Percentiles rank a stretch among this genome's conserved stretches.
These are phyloP conservation scores for Agrochola macilenta DNA, from an alignment of 2,888 invertebrate genomes.

Conservation along the genomic window DNA sequence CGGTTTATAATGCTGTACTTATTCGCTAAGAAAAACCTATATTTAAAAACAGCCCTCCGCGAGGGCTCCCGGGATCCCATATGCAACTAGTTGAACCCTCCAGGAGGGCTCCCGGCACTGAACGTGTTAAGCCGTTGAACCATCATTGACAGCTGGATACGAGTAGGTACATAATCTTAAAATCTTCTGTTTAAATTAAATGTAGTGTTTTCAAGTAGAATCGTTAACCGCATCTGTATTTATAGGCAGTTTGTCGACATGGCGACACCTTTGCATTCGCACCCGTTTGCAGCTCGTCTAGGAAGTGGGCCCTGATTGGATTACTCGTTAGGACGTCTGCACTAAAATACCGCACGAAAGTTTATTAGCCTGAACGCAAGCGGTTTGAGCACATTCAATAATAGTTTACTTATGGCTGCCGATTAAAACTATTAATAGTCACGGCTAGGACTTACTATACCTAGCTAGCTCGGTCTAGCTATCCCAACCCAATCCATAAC, in stretches of 20 bases:
- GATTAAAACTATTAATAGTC: slow-evolving; percentile 31
- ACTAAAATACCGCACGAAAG: slow-evolving; percentile 61
- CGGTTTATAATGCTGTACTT: too few relatives aligned
- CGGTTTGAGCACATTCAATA: slow-evolving; percentile 39
- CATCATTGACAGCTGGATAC: not conserved
- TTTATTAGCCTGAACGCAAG: slow-evolving; percentile 58
- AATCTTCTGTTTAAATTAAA: not conserved
- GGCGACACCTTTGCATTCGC: slow-evolving; percentile 50
- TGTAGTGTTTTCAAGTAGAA: slow-evolving; percentile 20
- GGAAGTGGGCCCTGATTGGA: slow-evolving; percentile 63
- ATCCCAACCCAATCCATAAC: not conserved
- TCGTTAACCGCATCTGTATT: slow-evolving; percentile 40
- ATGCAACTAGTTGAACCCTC: too few relatives aligned
- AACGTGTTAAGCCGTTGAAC: not conserved
- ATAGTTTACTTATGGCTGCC: slow-evolving; percentile 38
- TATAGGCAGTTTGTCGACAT: slow-evolving; percentile 36
- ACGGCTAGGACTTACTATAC: slow-evolving; percentile 1
- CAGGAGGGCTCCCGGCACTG: too few relatives aligned
- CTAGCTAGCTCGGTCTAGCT: not conserved
- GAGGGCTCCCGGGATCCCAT: too few relatives aligned
- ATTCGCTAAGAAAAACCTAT: too few relatives aligned
- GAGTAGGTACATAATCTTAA: not conserved
- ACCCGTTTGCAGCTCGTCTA: slow-evolving; percentile 53
- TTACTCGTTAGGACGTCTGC: slow-evolving; percentile 59
- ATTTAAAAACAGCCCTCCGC: too few relatives aligned